Conservation (phyloP, 2,113 vertebrate species). For the Todiramphus chloris region DNA sequence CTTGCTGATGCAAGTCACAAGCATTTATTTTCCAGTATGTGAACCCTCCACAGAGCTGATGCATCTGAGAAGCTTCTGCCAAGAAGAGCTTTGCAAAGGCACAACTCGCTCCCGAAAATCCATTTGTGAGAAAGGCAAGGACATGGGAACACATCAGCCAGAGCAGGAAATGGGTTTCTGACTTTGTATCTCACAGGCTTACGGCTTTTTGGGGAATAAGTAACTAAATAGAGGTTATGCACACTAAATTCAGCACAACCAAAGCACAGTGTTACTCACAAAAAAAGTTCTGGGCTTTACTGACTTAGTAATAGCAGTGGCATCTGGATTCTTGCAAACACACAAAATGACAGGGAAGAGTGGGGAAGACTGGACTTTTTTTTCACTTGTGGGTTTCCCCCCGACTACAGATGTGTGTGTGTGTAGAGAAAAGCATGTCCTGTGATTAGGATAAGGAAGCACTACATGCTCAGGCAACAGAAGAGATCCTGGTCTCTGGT, state of each 20-base stretch:
- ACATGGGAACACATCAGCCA: neutral
- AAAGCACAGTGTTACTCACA: neutral
- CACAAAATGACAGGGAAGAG: neutral
- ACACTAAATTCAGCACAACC: neutral
- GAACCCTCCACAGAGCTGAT: neutral
- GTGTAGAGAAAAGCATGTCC: neutral
- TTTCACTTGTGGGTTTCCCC: neutral
- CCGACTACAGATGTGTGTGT: neutral
- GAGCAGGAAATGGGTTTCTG: neutral
- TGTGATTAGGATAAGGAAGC: neutral
- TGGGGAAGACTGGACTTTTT: neutral
- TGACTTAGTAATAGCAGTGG: neutral
- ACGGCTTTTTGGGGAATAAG: neutral
- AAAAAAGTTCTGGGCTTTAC: neutral
- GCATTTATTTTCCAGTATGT: neutral
- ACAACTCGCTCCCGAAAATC: neutral
- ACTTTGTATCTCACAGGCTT: neutral
- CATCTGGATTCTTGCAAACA: slow-evolving; percentile 5
- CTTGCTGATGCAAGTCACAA: neutral
- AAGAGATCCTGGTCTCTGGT: neutral
- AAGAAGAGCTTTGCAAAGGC: neutral
- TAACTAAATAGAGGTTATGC: neutral
- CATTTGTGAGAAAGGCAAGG: neutral
- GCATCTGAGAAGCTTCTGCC: neutral
- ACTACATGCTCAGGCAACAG: neutral